These are phyloP conservation scores for Netelia virgata DNA, from an alignment of 2,888 invertebrate species.

Conservation along the genomic window DNA sequence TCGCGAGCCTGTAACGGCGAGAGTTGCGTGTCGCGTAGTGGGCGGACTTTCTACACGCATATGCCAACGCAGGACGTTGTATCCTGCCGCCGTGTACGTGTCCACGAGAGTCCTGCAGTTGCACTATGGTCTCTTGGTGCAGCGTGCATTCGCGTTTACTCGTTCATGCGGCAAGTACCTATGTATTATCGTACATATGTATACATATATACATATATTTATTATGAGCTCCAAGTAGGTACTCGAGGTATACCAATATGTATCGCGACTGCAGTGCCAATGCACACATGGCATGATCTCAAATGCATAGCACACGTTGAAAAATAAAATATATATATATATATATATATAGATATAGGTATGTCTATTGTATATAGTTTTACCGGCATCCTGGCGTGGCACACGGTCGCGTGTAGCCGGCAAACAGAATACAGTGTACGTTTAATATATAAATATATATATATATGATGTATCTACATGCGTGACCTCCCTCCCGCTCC, in stretches of 20 bases:
- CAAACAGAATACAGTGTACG: slow-evolving; percentile 39
- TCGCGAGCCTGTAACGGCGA: slow-evolving; percentile 27
- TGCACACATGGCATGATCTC: slow-evolving; percentile 17
- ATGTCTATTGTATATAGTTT: slow-evolving; percentile 6
- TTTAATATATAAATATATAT: background rate
- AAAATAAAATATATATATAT: no score
- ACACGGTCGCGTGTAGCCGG: slow-evolving; percentile 32
- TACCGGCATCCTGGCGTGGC: slow-evolving; percentile 41
- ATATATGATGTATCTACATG: slow-evolving; percentile 68
- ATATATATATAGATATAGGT: slow-evolving; percentile 4
- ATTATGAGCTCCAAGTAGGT: no score
- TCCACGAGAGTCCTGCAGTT: slow-evolving; percentile 37
- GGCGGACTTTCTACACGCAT: slow-evolving; percentile 79
- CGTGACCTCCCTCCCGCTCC: slow-evolving; percentile 70
- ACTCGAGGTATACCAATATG: background rate
- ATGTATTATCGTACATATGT: background rate
- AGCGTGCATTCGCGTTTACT: slow-evolving; percentile 28
- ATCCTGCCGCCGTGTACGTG: slow-evolving; percentile 49
- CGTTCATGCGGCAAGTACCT: background rate
- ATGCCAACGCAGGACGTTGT: slow-evolving; percentile 59
- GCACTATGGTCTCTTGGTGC: slow-evolving; percentile 48
- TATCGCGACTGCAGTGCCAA: slow-evolving; percentile 24
- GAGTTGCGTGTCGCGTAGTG: slow-evolving; percentile 76
- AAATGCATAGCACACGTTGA: slow-evolving; percentile 13
- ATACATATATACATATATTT: background rate